Evolutionary conservation across 2,888 invertebrate species (phyloP).

Genomic region (Magallana nippona): DNA sequence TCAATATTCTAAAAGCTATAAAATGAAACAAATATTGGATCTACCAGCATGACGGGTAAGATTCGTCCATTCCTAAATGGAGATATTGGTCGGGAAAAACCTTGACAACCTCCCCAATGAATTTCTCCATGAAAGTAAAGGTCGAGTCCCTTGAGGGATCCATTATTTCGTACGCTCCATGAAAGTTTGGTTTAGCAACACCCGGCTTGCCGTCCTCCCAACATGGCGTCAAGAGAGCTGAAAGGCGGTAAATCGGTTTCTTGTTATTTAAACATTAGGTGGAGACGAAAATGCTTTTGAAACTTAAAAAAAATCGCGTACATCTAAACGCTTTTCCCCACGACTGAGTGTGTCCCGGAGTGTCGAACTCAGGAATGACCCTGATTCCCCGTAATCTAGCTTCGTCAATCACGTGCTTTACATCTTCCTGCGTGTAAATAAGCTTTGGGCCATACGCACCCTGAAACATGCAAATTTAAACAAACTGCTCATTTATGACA

Average conservation of each 20-base stretch:
- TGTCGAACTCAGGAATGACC: constrained; percentile 93
- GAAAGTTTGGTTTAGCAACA: constrained; percentile 58
- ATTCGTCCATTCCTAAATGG: constrained; percentile 76
- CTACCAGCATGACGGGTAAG: constrained; percentile 72
- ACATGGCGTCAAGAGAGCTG: constrained; percentile 73
- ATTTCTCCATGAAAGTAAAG: constrained; percentile 64
- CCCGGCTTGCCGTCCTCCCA: constrained; percentile 63
- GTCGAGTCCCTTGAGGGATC: constrained; percentile 68
- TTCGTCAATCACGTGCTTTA: constrained; percentile 86
- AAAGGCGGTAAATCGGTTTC: background rate
- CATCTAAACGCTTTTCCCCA: constrained; percentile 68
- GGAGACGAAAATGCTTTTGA: background rate
- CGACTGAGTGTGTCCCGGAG: constrained; percentile 80
- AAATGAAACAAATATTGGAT: background rate
- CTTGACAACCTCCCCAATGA: constrained; percentile 65
- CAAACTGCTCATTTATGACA: no score
- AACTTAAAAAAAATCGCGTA: constrained; percentile 36
- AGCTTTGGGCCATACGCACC: constrained; percentile 61
- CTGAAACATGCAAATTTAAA: constrained; percentile 25
- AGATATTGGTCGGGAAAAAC: constrained; percentile 71
- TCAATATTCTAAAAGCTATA: no score
- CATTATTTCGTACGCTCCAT: constrained; percentile 67
- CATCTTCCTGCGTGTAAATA: constrained; percentile 77
- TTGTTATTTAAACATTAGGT: background rate
- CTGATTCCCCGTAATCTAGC: constrained; percentile 91